These are phyloP conservation scores for Coptotermes formosanus DNA, from an alignment of 1,140 invertebrate species.

Conservation along the genomic window DNA sequence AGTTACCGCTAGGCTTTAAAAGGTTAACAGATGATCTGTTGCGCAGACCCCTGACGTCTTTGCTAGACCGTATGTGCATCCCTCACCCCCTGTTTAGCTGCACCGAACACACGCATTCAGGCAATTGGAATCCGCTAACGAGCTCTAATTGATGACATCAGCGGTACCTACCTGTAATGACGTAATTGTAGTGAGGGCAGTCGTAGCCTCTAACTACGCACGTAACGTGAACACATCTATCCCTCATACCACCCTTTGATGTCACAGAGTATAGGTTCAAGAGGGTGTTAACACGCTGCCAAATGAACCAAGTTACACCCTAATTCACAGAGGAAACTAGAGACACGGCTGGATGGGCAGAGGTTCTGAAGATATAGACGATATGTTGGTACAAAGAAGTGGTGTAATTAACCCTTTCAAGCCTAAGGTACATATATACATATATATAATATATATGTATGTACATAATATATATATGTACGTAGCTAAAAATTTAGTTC, in stretches of 20 bases:
- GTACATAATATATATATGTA: too few relatives aligned
- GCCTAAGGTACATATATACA: too few relatives aligned
- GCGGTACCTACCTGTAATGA: constrained; percentile 23
- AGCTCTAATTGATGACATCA: constrained; percentile 15
- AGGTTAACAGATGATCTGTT: too few relatives aligned
- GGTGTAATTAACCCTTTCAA: too few relatives aligned
- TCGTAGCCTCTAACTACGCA: neutral
- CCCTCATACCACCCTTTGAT: neutral
- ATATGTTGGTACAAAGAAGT: too few relatives aligned
- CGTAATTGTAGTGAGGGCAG: constrained; percentile 19
- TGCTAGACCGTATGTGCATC: too few relatives aligned
- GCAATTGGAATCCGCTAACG: constrained; percentile 22
- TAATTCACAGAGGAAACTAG: neutral
- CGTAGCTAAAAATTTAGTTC: too few relatives aligned
- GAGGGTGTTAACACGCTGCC: neutral
- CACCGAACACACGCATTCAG: neutral
- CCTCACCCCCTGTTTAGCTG: too few relatives aligned
- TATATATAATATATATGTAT: too few relatives aligned
- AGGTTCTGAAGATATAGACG: too few relatives aligned
- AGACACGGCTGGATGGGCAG: neutral
- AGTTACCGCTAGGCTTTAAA: too few relatives aligned
- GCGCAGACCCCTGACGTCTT: too few relatives aligned
- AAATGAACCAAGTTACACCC: neutral
- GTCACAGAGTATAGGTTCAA: constrained; percentile 1
- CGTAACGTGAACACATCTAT: neutral